Percentiles rank a stretch among this genome's conserved stretches.
Conservation (phyloP, 2,113 vertebrate species). For the Hyperopisus bebe region DNA sequence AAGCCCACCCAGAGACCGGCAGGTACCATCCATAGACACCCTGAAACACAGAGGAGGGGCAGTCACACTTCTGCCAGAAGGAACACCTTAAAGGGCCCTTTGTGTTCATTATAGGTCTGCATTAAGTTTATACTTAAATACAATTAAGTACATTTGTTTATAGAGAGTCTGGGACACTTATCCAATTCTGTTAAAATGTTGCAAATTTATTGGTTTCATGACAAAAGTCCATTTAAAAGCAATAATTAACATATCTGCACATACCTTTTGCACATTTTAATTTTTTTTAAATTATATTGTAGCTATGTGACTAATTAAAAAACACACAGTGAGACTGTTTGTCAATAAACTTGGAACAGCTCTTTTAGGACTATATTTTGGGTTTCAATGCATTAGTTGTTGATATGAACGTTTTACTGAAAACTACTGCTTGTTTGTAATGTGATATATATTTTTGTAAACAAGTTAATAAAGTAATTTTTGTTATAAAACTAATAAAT, state of each 20-base stretch:
- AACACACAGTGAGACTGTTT: neutral
- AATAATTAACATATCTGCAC: neutral
- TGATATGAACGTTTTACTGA: neutral
- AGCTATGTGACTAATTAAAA: neutral
- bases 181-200: neutral
- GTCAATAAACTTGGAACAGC: neutral
- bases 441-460: neutral
- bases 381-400: neutral
- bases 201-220: neutral
- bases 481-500: neutral
- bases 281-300: neutral
- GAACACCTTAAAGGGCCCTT: neutral
- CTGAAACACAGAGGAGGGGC: slow-evolving; percentile 21
- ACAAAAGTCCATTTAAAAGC: neutral
- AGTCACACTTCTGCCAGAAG: neutral
- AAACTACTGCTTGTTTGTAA: neutral
- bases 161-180: neutral
- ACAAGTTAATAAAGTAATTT: neutral
- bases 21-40: slow-evolving; percentile 48
- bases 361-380: neutral
- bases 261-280: too few species aligned
- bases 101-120: neutral
- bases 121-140: neutral
- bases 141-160: neutral
- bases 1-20: slow-evolving; percentile 55